Conservation (phyloP, 2,797 vertebrate genomes). For the Myiotriccus ornatus region DNA sequence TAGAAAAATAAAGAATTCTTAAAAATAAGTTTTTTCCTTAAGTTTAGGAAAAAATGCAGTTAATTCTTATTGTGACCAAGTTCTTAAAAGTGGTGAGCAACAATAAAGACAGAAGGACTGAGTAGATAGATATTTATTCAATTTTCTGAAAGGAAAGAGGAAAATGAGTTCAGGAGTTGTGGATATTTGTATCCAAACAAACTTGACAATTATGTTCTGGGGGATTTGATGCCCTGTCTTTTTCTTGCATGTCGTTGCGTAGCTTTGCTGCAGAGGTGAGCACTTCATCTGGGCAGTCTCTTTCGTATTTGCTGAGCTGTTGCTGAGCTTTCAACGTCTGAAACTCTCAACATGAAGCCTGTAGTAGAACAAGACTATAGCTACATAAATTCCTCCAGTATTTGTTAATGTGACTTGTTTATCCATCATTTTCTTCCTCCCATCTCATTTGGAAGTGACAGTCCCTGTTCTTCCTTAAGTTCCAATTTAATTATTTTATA, state of each 20-base stretch:
- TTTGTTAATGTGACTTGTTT: neutral
- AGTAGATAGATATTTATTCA: neutral
- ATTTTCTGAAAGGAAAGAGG: neutral
- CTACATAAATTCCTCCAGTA: neutral
- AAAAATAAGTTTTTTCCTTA: neutral
- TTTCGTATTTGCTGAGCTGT: neutral
- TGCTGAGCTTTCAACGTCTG: neutral
- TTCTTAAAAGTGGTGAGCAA: neutral
- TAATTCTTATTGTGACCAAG: neutral
- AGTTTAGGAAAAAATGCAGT: neutral
- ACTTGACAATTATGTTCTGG: neutral
- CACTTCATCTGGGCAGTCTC: neutral
- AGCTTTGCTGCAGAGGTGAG: neutral
- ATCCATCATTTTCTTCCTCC: neutral
- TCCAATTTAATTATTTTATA: neutral
- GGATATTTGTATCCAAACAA: neutral
- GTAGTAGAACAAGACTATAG: neutral
- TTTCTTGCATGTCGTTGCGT: neutral
- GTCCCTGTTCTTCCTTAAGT: neutral
- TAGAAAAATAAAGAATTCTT: neutral
- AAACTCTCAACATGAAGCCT: neutral
- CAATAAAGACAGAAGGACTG: neutral
- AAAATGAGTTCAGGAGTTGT: neutral
- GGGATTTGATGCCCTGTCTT: neutral
- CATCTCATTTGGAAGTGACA: neutral